Conservation (phyloP, 2,888 invertebrate genomes). For the Xestia sexstrigata region DNA sequence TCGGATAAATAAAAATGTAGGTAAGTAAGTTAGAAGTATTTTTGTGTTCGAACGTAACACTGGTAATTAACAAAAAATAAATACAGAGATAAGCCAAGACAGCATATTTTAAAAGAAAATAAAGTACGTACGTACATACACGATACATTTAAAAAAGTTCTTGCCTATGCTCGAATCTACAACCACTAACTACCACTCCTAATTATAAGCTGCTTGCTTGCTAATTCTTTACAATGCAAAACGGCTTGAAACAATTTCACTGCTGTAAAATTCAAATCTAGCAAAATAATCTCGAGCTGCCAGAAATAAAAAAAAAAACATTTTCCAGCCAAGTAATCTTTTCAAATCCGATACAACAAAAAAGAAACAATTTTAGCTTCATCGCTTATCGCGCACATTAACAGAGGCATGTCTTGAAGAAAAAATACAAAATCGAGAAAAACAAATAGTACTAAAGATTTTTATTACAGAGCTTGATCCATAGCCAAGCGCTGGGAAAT, state of each 20-base stretch:
- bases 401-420: constrained; percentile 21
- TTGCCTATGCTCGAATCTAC: too few species aligned
- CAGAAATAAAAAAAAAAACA: background rate
- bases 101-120: too few species aligned
- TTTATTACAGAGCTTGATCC: constrained; percentile 53
- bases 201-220: too few species aligned
- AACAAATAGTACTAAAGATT: constrained; percentile 31
- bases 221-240: background rate
- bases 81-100: too few species aligned
- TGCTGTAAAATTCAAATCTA: background rate
- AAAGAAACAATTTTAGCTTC: constrained; percentile 26
- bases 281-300: background rate
- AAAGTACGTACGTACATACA: too few species aligned
- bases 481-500: constrained; percentile 48
- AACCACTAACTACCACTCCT: too few species aligned
- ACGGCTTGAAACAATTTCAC: background rate
- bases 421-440: constrained; percentile 16
- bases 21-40: too few species aligned
- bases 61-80: too few species aligned
- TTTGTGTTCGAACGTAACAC: too few species aligned
- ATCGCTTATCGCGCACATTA: constrained; percentile 15
- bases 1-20: too few species aligned
- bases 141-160: too few species aligned
- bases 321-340: constrained; percentile 6
- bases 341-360: constrained; percentile 10